Conservation (phyloP, 2,888 invertebrate species). For the Autographa gamma region DNA sequence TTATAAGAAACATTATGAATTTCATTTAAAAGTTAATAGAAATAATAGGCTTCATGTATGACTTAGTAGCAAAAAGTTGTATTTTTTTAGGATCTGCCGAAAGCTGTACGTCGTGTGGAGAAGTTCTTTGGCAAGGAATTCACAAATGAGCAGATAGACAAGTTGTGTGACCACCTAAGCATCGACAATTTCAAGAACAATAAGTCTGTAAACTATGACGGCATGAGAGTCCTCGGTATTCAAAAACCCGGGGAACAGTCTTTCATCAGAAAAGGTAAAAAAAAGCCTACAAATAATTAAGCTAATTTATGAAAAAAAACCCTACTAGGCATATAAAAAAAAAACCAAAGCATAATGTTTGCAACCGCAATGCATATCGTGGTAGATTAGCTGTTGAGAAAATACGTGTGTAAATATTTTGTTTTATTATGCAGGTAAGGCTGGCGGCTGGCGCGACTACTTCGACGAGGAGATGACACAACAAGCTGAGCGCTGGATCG, state of each 20-base stretch:
- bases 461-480: constrained; percentile 91
- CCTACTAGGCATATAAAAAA: too few relatives aligned
- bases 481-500: constrained; percentile 92
- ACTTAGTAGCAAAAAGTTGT: not conserved
- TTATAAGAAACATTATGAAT: too few relatives aligned
- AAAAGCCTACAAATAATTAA: too few relatives aligned
- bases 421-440: constrained; percentile 82
- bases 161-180: constrained; percentile 92
- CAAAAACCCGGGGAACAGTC: constrained; percentile 88
- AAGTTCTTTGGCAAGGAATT: constrained; percentile 90
- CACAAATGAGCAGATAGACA: constrained; percentile 88
- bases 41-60: too few relatives aligned
- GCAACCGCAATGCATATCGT: too few relatives aligned
- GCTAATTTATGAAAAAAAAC: too few relatives aligned
- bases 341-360: too few relatives aligned
- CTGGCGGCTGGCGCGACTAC: constrained; percentile 92
- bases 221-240: constrained; percentile 90
- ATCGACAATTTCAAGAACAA: constrained; percentile 95
- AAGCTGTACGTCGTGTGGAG: constrained; percentile 88
- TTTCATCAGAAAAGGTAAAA: constrained; percentile 91
- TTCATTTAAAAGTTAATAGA: too few relatives aligned
- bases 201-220: constrained; percentile 92
- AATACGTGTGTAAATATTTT: not conserved
- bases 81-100: constrained; percentile 88
- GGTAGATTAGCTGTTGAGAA: too few relatives aligned